Evolutionary conservation across 2,888 invertebrate species (phyloP), one percentile per base, ranked within the genome.

Genomic region (Bimastos eiseni): DNA sequence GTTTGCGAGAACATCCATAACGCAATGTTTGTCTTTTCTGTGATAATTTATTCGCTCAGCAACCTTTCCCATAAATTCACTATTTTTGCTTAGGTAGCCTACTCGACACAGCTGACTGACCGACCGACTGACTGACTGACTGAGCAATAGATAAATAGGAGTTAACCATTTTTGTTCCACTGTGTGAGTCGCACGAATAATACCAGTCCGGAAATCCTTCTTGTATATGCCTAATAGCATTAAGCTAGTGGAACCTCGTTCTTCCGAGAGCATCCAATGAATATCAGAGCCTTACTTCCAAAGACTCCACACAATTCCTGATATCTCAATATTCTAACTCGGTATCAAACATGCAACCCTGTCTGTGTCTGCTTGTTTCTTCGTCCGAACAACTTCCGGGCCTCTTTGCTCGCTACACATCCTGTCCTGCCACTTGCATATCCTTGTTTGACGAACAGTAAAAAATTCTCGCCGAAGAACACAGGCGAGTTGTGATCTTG

Each of bases 401-500:
- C 92, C 84, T 92, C 92, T 34, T 91, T 91, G 88, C 92, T 92
- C 17, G 92, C 36, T 15, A 92, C 92, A 49, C 92, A 92, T 19
- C 92, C 92, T 1, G 91, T 92, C 19, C 92, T 92, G 83, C 92
- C 92, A 84, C 92, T 92, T 89, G 90, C 89, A 90, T 92, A 92
- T 21, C 89, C 91, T 88, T 91, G 93, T 44, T 93, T 92, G 17
- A 94, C 93, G 88, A 93, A 93, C 3, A 93, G 92, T 91, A 93
- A 94, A 91, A 94, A 95, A 91, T 93, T 93, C 44, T 94, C 94
- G 30, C 95, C 95, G 94, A 98, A 99, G 95, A 98, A 99, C 30
- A 98, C 96, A 0, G 98, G 97, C 2, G 97, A 96, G 0, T 96
- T 96, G 0, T 97, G 96, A 93, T 96, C 96, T 94, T 98, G 96